Base-by-base conservation (phyloP, 2,888 invertebrate genomes). In the Troides helena region DNA sequence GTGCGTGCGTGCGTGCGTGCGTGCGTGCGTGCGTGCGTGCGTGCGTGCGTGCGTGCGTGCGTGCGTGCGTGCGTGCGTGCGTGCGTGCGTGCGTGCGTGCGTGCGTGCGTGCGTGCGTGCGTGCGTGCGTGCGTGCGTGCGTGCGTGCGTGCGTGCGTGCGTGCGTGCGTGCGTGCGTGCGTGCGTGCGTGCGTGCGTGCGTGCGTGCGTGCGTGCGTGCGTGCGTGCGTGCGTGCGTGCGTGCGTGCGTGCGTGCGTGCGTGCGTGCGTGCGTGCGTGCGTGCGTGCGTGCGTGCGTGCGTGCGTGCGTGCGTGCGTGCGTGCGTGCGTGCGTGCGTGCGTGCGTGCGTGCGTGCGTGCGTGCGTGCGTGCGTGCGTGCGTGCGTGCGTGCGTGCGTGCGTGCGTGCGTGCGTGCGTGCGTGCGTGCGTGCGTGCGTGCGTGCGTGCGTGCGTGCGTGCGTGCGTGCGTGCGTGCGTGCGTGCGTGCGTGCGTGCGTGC, bases 21-120 rank as follows among this genome's bases (percentile, higher is more conserved):
- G 21, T 75, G 72, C 77, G 76, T 76, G 72, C 39, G 39, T 39
- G 39, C 39, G 39, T 10, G 74, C 21, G 21, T n/a, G n/a, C 76
- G 72, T 21, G 21, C 21, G 21, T 30, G 4, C 30, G 30, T 30
- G 30, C 21, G 21, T 75, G 72, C 77, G 76, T 76, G 72, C 39
- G 39, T 39, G 39, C 39, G 39, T 10, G 74, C 21, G 21, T n/a
- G n/a, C 76, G 72, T 21, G 21, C 21, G 21, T 30, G 4, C 30
- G 30, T 30, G 30, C 21, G 21, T 75, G 72, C 77, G 76, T 76
- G 72, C 39, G 39, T 39, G 39, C 39, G 39, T 10, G 74, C 21
- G 21, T n/a, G n/a, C 76, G 72, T 21, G 21, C 21, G 21, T 30
- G 4, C 30, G 30, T 30, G 30, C 21, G 21, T 75, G 72, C 77